A percentile compares a stretch with the other conserved stretches of the same genome.
Evolutionary conservation across 2,888 invertebrate genomes (phyloP).

Genomic region (Rotaria magnacalcarata): DNA sequence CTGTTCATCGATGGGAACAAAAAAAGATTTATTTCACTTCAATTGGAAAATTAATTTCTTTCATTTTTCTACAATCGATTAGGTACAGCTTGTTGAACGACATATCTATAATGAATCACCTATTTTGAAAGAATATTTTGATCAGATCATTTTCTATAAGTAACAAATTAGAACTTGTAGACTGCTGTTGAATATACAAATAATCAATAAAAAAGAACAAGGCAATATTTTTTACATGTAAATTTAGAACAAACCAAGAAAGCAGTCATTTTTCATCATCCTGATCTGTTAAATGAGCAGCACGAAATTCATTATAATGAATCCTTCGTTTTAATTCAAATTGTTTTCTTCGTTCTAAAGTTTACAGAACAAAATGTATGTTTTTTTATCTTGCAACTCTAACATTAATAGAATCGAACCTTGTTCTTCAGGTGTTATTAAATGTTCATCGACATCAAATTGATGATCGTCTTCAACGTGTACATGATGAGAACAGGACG

Average conservation of each 20-base stretch:
- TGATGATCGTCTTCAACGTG: background rate
- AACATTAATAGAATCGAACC: background rate
- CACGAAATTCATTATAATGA: conserved; percentile 46
- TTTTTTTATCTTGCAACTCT: background rate
- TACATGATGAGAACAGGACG: background rate
- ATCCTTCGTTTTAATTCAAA: conserved; percentile 43
- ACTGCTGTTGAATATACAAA: no score
- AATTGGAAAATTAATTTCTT: no score
- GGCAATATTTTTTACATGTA: no score
- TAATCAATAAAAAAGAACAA: no score
- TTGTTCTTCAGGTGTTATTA: background rate
- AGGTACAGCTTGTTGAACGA: no score
- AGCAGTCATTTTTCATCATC: background rate
- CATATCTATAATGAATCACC: no score
- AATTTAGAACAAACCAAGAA: background rate
- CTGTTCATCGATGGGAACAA: no score
- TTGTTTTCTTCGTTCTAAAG: conserved; percentile 32
- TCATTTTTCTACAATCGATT: no score
- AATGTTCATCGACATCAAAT: background rate
- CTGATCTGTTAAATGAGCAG: background rate
- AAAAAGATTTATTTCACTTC: no score
- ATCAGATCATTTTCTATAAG: no score
- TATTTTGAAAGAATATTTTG: no score
- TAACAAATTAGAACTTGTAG: no score
- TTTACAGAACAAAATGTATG: background rate